phyloP scores from a whole-genome alignment of 2,113 vertebrate species.

The Datnioides undecimradiatus region DNA sequence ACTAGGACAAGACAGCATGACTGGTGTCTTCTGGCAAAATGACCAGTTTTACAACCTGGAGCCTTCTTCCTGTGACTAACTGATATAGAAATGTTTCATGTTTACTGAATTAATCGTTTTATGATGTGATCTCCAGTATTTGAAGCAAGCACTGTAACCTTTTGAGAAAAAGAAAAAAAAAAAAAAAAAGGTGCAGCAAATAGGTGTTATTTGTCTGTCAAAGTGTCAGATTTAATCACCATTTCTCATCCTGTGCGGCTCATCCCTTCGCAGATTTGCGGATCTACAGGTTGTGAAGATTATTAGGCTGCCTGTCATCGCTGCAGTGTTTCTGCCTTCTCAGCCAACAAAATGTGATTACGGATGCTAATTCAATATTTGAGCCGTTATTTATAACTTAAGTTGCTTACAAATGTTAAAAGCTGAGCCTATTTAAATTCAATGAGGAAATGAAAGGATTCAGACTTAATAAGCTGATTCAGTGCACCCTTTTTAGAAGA shows the following conservation, averaged over 20 bases:
- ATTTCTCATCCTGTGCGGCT: background rate
- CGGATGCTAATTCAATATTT: background rate
- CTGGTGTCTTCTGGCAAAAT: background rate
- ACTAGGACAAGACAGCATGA: background rate
- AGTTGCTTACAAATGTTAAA: background rate
- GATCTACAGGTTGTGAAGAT: background rate
- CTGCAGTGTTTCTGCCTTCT: background rate
- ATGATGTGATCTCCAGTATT: background rate
- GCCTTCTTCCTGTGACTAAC: background rate
- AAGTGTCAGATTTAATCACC: background rate
- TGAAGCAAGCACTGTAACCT: background rate
- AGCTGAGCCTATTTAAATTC: constrained; percentile 5
- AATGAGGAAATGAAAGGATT: background rate
- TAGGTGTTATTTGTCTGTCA: background rate
- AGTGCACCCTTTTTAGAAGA: background rate
- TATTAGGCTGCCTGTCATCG: background rate
- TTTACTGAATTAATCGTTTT: background rate
- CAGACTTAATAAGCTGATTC: background rate
- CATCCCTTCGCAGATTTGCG: background rate
- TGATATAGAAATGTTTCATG: background rate
- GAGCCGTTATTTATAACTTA: background rate
- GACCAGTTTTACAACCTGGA: background rate
- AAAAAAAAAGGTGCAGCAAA: no score
- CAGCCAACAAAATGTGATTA: constrained; percentile 5
- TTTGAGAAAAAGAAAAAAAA: no score